These are phyloP conservation scores for Coleophora deauratella DNA, from an alignment of 2,888 invertebrate genomes.

Conservation along the genomic window DNA sequence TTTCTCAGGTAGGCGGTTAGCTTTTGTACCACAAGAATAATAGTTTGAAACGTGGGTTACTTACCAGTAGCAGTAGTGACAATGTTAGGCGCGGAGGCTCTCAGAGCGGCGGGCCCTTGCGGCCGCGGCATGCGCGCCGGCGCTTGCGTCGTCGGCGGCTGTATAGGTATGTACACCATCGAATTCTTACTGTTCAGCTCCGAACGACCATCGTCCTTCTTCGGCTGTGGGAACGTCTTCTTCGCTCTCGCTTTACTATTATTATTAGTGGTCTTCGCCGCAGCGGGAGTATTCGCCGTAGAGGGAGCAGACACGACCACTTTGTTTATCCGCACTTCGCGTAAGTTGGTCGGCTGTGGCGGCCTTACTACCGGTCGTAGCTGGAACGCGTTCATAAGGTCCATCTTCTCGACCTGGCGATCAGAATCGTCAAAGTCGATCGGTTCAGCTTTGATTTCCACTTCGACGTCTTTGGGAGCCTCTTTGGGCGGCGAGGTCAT, in stretches of 20 bases:
- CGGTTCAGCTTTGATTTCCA: constrained; percentile 61
- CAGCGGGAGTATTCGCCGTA: background rate
- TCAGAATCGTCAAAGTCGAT: constrained; percentile 55
- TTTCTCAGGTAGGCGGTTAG: too few species aligned
- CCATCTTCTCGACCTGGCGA: constrained; percentile 48
- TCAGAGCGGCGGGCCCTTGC: too few species aligned
- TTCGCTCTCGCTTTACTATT: constrained; percentile 36
- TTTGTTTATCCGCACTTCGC: constrained; percentile 55
- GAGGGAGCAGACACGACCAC: constrained; percentile 9
- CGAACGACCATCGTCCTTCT: constrained; percentile 48
- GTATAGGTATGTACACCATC: constrained; percentile 67
- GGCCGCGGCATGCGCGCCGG: too few species aligned
- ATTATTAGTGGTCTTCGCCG: constrained; percentile 27
- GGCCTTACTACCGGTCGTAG: constrained; percentile 45
- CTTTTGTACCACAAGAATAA: too few species aligned
- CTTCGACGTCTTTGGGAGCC: constrained; percentile 28
- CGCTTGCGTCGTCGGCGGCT: constrained; percentile 41
- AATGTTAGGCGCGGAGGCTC: too few species aligned
- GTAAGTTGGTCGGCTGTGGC: constrained; percentile 31
- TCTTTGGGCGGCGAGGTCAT: constrained; percentile 37
- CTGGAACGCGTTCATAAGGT: constrained; percentile 53
- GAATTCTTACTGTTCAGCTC: constrained; percentile 60
- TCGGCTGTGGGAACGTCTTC: constrained; percentile 57
- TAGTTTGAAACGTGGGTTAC: too few species aligned
- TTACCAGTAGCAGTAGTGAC: too few species aligned